Conservation (phyloP, 2,888 invertebrate genomes). For the Sesia bembeciformis region DNA sequence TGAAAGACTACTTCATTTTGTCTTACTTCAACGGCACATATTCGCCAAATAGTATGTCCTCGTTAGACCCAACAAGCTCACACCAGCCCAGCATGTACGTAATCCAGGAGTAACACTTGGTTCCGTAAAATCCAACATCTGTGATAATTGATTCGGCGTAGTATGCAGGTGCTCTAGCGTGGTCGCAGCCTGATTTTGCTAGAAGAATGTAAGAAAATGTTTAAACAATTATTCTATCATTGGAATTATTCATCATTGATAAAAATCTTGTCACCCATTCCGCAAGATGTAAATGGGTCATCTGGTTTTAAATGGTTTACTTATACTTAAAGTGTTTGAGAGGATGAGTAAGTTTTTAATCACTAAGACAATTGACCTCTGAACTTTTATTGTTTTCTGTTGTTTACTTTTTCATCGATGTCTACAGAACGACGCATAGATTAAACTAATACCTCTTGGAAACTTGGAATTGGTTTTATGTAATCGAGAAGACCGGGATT, state of each 20-base stretch:
- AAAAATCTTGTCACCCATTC: not conserved
- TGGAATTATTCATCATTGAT: not conserved
- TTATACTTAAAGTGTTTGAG: too few relatives aligned
- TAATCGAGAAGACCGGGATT: too few relatives aligned
- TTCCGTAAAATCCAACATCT: constrained; percentile 70
- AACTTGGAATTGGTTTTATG: too few relatives aligned
- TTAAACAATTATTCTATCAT: too few relatives aligned
- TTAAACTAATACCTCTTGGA: too few relatives aligned
- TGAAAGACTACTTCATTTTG: not conserved
- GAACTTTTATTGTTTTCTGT: too few relatives aligned
- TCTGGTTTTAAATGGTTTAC: too few relatives aligned
- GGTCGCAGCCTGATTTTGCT: constrained; percentile 75
- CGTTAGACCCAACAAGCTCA: constrained; percentile 29
- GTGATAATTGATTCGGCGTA: constrained; percentile 75
- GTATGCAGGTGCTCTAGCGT: constrained; percentile 73
- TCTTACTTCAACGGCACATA: constrained; percentile 59
- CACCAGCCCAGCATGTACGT: constrained; percentile 69
- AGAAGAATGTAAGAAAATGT: constrained; percentile 3
- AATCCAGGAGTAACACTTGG: constrained; percentile 68
- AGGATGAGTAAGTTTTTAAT: too few relatives aligned
- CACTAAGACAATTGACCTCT: too few relatives aligned
- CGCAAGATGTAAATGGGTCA: too few relatives aligned
- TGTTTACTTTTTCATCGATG: too few relatives aligned
- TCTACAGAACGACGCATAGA: too few relatives aligned
- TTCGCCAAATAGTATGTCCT: constrained; percentile 67